These are phyloP conservation scores for Solenopsis fugax DNA, from an alignment of 1,140 invertebrate genomes.

Conservation along the genomic window DNA sequence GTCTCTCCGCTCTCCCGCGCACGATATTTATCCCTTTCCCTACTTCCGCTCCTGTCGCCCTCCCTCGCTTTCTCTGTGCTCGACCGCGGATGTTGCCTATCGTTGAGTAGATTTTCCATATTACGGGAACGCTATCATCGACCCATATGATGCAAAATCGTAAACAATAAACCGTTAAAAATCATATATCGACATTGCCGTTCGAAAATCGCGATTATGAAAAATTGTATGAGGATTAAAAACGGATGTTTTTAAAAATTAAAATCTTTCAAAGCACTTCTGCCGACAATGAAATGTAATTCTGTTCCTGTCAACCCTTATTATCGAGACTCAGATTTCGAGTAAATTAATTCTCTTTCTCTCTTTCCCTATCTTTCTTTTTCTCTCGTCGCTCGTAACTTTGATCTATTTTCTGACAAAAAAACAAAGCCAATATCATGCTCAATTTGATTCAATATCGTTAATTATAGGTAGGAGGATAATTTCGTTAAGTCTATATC, in stretches of 20 bases:
- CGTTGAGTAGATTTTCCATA: conserved; percentile 32
- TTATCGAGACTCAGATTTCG: neutral
- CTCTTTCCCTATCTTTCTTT: neutral
- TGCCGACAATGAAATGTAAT: neutral
- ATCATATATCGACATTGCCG: too few relatives aligned
- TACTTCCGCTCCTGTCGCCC: neutral
- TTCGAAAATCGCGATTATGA: neutral
- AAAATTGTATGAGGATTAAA: neutral
- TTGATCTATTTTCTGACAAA: neutral
- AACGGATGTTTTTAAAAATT: neutral
- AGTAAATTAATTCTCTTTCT: conserved; percentile 9
- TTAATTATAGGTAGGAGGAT: neutral
- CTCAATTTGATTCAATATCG: neutral
- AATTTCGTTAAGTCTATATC: neutral
- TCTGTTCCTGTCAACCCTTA: neutral
- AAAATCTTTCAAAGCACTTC: neutral
- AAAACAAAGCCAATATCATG: neutral
- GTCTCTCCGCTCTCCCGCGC: conserved; percentile 21
- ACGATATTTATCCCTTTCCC: conserved; percentile 8
- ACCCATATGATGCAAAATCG: neutral
- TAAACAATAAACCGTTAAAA: neutral
- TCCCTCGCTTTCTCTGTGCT: conserved; percentile 15
- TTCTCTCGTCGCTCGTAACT: neutral
- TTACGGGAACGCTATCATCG: conserved; percentile 35
- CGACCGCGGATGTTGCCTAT: neutral